phyloP scores from a whole-genome alignment of 2,888 invertebrate species.

The Bhutanitis thaidina region DNA sequence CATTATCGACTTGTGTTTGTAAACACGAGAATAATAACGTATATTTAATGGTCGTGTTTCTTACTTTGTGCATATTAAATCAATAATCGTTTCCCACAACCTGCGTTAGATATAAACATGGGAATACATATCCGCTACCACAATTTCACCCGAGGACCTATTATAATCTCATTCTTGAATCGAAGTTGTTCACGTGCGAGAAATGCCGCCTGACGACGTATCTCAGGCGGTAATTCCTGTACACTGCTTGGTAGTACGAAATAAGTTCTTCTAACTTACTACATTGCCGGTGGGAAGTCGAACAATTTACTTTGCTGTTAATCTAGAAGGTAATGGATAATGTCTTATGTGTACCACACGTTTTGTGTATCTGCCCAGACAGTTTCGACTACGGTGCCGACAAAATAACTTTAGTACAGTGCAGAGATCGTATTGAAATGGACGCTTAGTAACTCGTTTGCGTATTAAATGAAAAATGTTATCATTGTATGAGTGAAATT shows the following conservation, averaged over 20 bases:
- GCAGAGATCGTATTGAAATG: slow-evolving; percentile 49
- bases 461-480: slow-evolving; percentile 18
- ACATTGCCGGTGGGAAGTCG: slow-evolving; percentile 6
- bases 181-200: slow-evolving; percentile 67
- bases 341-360: slow-evolving; percentile 16
- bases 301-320: neutral
- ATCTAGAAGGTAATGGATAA: slow-evolving; percentile 42
- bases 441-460: slow-evolving; percentile 39
- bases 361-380: slow-evolving; percentile 24
- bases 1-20: neutral
- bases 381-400: slow-evolving; percentile 42
- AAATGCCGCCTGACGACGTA: slow-evolving; percentile 56
- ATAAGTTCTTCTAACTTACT: slow-evolving; percentile 4
- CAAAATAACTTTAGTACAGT: slow-evolving; percentile 67
- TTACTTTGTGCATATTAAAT: neutral
- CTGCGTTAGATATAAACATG: slow-evolving; percentile 20
- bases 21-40: neutral
- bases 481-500: slow-evolving; percentile 11
- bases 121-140: slow-evolving; percentile 32
- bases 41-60: no score
- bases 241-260: slow-evolving; percentile 1
- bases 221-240: slow-evolving; percentile 36
- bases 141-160: slow-evolving; percentile 48
- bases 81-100: slow-evolving; percentile 27
- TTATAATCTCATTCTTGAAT: slow-evolving; percentile 63